A percentile compares a stretch with the other conserved stretches of the same genome.
phyloP scores from a whole-genome alignment of 2,888 invertebrate genomes.

The Taphrorychus bicolor region DNA sequence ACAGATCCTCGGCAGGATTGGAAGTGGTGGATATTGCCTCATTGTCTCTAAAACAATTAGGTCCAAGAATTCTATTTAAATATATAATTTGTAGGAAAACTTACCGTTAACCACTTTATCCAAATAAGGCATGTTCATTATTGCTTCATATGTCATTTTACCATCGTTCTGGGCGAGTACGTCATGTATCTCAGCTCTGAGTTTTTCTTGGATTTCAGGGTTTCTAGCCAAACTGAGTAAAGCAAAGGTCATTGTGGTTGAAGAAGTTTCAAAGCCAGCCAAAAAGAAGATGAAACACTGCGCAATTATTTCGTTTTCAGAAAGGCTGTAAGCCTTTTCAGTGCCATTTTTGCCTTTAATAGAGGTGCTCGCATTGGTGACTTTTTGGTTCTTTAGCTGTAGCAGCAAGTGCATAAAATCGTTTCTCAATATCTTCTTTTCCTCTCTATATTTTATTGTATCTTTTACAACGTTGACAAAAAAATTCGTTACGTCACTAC shows the following conservation, averaged over 20 bases:
- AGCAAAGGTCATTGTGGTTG: constrained; percentile 46
- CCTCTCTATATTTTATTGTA: too few relatives aligned
- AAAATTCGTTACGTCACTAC: constrained; percentile 10
- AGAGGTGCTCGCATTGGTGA: too few relatives aligned
- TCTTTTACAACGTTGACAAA: constrained; percentile 10
- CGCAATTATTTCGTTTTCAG: constrained; percentile 50
- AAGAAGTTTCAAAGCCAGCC: constrained; percentile 48
- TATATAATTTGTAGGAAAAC: not conserved
- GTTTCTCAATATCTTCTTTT: too few relatives aligned
- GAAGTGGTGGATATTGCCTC: constrained; percentile 54
- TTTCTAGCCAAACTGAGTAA: constrained; percentile 43
- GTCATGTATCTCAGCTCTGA: constrained; percentile 32
- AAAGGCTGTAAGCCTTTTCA: too few relatives aligned
- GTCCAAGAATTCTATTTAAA: not conserved
- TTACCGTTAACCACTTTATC: constrained; percentile 41
- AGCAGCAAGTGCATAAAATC: too few relatives aligned
- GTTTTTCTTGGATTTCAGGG: constrained; percentile 39
- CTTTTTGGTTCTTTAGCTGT: too few relatives aligned
- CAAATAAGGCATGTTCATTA: constrained; percentile 26
- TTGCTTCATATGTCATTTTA: constrained; percentile 33
- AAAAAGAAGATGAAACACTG: constrained; percentile 46
- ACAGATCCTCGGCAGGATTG: constrained; percentile 46
- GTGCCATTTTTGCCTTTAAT: too few relatives aligned
- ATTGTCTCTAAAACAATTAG: constrained; percentile 59
- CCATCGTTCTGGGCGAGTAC: constrained; percentile 38